These are phyloP conservation scores for Tricholauxania praeusta DNA, from an alignment of 2,888 invertebrate genomes.

Conservation along the genomic window DNA sequence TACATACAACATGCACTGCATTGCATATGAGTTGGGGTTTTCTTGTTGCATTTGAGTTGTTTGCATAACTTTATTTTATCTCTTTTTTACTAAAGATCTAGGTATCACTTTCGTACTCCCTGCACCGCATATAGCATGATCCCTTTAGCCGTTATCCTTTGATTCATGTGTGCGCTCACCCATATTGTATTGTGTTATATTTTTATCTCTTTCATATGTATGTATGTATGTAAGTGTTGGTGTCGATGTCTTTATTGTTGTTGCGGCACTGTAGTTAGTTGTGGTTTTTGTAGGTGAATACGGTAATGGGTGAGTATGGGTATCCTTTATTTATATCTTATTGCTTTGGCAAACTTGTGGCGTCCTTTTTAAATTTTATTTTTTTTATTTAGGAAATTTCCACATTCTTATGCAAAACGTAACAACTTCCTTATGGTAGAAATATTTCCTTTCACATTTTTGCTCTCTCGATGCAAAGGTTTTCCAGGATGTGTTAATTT, in stretches of 20 bases:
- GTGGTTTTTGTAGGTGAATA: not conserved
- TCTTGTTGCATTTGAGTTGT: conserved; percentile 13
- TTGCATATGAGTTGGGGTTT: conserved; percentile 3
- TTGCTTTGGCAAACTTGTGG: not conserved
- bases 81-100: no score
- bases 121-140: conserved; percentile 6
- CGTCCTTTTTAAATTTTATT: not conserved
- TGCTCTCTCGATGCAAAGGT: not conserved
- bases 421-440: conserved; percentile 17
- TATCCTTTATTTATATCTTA: not conserved
- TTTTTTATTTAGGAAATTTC: not conserved
- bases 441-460: not conserved
- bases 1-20: conserved; percentile 28
- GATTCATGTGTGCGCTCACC: conserved; percentile 29
- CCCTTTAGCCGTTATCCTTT: conserved; percentile 30
- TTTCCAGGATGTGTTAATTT: conserved; percentile 5
- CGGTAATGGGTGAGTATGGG: not conserved
- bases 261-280: not conserved
- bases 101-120: not conserved
- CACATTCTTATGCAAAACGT: conserved; percentile 22
- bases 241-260: not conserved
- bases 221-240: no score
- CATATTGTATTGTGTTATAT: not conserved
- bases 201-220: conserved; percentile 1
- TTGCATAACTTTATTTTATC: not conserved